Conservation (phyloP, 1,140 invertebrate genomes). For the Rhynchophorus ferrugineus region DNA sequence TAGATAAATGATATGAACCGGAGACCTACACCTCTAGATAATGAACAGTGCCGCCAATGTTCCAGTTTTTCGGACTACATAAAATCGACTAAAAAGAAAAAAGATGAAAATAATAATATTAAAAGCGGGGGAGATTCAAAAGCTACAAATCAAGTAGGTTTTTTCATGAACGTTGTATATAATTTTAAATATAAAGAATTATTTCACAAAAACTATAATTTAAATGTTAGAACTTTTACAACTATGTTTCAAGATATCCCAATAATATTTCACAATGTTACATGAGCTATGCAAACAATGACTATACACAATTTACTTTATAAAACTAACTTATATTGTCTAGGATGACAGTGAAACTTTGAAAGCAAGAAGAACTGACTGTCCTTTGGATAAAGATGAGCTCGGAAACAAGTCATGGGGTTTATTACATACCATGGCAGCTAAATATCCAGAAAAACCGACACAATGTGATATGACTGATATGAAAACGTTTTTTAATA, state of each 20-base stretch:
- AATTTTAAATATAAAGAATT: conserved; percentile 2
- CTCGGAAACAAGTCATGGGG: conserved; percentile 77
- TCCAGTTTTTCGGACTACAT: conserved; percentile 39
- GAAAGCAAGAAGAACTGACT: conserved; percentile 45
- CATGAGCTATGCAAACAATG: not conserved
- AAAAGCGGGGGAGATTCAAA: not conserved
- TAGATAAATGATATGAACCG: conserved; percentile 26
- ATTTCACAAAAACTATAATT: conserved; percentile 1
- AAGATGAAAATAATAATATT: conserved; percentile 21
- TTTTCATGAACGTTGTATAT: not conserved
- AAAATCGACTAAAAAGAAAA: conserved; percentile 32
- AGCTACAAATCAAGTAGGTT: not conserved
- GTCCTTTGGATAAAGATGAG: conserved; percentile 71
- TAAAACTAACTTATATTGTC: no score
- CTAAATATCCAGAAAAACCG: conserved; percentile 87
- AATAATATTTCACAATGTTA: not conserved
- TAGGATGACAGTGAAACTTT: conserved; percentile 16
- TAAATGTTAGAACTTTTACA: not conserved
- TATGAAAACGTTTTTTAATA: conserved; percentile 75
- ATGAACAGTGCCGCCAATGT: conserved; percentile 37
- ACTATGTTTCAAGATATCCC: not conserved
- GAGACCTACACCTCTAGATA: conserved; percentile 34
- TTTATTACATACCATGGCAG: conserved; percentile 94
- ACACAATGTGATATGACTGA: conserved; percentile 60
- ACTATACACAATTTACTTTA: no score